Percentiles rank a stretch among this genome's conserved stretches.
phyloP scores from a whole-genome alignment of 1,140 invertebrate genomes.

The Trinorchestia longiramus region DNA sequence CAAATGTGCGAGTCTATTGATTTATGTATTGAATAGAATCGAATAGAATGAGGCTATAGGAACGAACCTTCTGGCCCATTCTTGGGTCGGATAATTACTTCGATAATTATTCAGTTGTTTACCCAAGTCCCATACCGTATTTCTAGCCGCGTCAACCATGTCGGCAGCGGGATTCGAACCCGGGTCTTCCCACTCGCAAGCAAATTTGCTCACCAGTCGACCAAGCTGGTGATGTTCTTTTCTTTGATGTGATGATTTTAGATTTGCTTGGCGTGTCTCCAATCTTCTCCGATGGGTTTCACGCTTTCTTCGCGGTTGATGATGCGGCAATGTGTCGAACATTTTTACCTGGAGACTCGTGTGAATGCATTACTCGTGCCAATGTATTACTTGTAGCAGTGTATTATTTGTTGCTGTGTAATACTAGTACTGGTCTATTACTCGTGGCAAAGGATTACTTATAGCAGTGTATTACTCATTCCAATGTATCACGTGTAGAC shows the following conservation, averaged over 20 bases:
- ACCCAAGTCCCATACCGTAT: too few relatives aligned
- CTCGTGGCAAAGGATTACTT: not conserved
- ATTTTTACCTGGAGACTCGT: not conserved
- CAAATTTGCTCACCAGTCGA: too few relatives aligned
- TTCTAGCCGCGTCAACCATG: too few relatives aligned
- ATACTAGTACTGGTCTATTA: not conserved
- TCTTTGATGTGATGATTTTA: not conserved
- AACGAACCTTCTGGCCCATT: too few relatives aligned
- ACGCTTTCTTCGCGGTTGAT: not conserved
- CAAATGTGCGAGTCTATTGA: not conserved
- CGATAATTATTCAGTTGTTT: too few relatives aligned
- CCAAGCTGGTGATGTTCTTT: not conserved
- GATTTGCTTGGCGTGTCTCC: not conserved
- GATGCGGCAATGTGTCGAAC: not conserved
- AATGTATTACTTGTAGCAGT: not conserved
- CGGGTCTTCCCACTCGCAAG: too few relatives aligned
- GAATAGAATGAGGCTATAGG: too few relatives aligned
- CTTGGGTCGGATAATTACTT: too few relatives aligned
- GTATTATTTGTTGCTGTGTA: not conserved
- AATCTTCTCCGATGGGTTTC: not conserved
- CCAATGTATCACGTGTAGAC: too few relatives aligned
- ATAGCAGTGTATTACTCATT: too few relatives aligned
- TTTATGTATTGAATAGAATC: too few relatives aligned
- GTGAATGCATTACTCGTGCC: not conserved
- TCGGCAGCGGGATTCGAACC: too few relatives aligned